phyloP scores from a whole-genome alignment of 2,888 invertebrate genomes.

The Pediacus dermestoides region DNA sequence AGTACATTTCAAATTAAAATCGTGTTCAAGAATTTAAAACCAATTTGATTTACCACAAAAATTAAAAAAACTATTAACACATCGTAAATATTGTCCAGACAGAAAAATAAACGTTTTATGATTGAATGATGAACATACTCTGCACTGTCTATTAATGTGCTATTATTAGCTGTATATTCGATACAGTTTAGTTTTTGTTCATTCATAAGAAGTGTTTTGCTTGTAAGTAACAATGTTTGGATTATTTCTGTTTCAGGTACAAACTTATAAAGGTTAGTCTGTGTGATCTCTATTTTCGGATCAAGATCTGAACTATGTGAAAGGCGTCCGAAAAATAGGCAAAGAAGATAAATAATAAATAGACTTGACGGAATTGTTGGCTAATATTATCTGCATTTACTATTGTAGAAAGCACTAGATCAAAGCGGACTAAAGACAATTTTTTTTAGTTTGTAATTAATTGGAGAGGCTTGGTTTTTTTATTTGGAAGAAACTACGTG shows the following conservation, averaged over 20 bases:
- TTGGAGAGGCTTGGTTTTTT: too few relatives aligned
- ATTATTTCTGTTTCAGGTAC: constrained; percentile 3
- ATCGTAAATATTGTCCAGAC: too few relatives aligned
- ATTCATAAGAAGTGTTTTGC: constrained; percentile 15
- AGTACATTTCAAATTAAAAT: too few relatives aligned
- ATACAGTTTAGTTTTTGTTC: constrained; percentile 8
- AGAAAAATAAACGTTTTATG: too few relatives aligned
- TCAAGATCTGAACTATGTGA: constrained; percentile 2
- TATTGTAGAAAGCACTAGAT: constrained; percentile 1
- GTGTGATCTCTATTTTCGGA: constrained; percentile 11
- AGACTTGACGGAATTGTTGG: background rate
- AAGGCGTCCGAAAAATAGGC: constrained; percentile 2
- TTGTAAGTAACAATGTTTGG: constrained; percentile 3
- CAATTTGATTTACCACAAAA: too few relatives aligned
- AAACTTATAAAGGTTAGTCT: constrained; percentile 8
- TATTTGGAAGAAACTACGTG: too few relatives aligned
- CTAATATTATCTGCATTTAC: background rate
- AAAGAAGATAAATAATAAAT: constrained; percentile 1
- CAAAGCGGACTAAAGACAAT: too few relatives aligned
- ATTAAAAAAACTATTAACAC: too few relatives aligned
- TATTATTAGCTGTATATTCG: constrained; percentile 12
- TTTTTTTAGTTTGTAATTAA: too few relatives aligned
- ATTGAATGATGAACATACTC: too few relatives aligned
- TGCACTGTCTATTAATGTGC: too few relatives aligned
- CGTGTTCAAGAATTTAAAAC: too few relatives aligned